Evolutionary conservation across 2,797 vertebrate species (phyloP).

Genomic region (Oreochromis mossambicus): DNA sequence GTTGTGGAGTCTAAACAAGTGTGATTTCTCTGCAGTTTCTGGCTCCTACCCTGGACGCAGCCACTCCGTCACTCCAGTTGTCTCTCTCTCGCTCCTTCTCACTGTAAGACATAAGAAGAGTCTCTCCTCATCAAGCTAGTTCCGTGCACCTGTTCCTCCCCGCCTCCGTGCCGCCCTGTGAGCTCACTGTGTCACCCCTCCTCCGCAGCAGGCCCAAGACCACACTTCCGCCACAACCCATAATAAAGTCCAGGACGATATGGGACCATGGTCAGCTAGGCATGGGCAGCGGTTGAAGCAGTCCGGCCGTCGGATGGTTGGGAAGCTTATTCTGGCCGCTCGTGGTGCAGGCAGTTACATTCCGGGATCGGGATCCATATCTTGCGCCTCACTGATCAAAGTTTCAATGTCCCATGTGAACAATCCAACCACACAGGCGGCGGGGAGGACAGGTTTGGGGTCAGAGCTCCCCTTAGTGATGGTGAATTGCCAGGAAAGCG

Average conservation of each 20-base stretch:
- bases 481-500: neutral
- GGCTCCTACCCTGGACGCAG: accelerated
- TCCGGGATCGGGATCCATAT: accelerated
- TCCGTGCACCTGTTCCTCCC: neutral
- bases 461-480: neutral
- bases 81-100: neutral
- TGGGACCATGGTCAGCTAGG: neutral
- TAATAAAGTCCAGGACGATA: neutral
- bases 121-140: neutral
- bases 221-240: neutral
- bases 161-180: neutral
- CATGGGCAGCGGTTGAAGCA: neutral
- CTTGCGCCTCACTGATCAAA: accelerated
- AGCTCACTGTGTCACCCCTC: neutral
- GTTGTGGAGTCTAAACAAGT: neutral
- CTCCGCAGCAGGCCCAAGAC: neutral
- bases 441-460: accelerated
- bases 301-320: no score
- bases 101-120: neutral
- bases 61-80: neutral
- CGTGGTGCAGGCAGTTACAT: neutral
- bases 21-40: neutral
- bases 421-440: neutral
- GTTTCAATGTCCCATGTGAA: neutral
- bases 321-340: no score